These are phyloP conservation scores for Sebastes baramenuke DNA, from an alignment of 2,797 vertebrate genomes.

Conservation along the genomic window DNA sequence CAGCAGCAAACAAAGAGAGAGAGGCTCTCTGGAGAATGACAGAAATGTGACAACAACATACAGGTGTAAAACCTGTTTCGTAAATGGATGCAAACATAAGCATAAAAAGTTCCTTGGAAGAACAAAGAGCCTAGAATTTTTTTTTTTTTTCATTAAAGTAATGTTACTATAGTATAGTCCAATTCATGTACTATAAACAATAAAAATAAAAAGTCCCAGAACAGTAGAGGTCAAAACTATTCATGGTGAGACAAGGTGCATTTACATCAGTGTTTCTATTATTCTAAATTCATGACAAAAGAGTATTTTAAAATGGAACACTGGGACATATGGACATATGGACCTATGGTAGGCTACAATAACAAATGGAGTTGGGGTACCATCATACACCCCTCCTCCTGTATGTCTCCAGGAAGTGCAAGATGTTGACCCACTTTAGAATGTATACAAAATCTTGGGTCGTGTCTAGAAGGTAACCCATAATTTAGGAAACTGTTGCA, in stretches of 20 bases:
- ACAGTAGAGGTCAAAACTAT: neutral
- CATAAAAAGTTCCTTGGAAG: neutral
- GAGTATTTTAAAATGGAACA: neutral
- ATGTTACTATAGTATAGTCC: neutral
- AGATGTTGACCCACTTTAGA: conserved; percentile 44
- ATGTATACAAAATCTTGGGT: neutral
- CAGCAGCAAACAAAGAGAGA: conserved; percentile 25
- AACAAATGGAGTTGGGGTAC: conserved; percentile 2
- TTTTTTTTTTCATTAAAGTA: neutral
- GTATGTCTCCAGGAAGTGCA: neutral
- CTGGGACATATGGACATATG: neutral
- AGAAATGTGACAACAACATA: conserved; percentile 1
- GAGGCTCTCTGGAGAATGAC: neutral
- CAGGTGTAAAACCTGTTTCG: conserved; percentile 24
- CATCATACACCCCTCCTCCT: conserved; percentile 1
- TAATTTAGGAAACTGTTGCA: neutral
- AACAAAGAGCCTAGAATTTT: neutral
- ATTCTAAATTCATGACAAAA: neutral
- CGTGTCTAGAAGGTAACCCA: neutral
- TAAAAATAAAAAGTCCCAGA: neutral
- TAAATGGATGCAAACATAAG: neutral
- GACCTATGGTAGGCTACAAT: conserved; percentile 8
- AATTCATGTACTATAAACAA: neutral
- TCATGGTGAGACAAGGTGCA: neutral
- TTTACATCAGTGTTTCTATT: neutral